Percentiles rank a stretch among this genome's conserved stretches.
These are phyloP conservation scores for Rhyzopertha dominica DNA, from an alignment of 1,140 invertebrate genomes.

Conservation along the genomic window DNA sequence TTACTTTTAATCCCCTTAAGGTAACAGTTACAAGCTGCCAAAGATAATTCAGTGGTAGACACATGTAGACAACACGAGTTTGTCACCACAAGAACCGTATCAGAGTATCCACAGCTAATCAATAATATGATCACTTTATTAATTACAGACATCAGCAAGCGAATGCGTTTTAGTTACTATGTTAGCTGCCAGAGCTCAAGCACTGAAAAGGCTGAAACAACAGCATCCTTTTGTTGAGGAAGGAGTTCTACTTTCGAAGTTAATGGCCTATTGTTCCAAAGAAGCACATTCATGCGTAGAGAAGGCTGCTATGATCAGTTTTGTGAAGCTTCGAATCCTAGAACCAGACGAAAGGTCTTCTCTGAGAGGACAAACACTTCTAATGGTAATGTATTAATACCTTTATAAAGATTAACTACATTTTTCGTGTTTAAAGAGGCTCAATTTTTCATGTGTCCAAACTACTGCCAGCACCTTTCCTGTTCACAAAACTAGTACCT, in stretches of 20 bases:
- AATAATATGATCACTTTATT: neutral
- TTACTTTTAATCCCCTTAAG: no score
- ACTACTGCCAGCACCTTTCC: no score
- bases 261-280: slow-evolving; percentile 91
- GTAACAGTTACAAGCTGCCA: no score
- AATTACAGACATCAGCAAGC: slow-evolving; percentile 86
- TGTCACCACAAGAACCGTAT: neutral
- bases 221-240: slow-evolving; percentile 90
- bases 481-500: no score
- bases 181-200: slow-evolving; percentile 90
- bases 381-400: no score
- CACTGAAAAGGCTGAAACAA: slow-evolving; percentile 85
- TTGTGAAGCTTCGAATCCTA: slow-evolving; percentile 94
- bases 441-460: no score
- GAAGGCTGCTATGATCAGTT: slow-evolving; percentile 98
- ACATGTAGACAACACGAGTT: neutral
- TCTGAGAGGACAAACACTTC: slow-evolving; percentile 81
- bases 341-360: slow-evolving; percentile 93
- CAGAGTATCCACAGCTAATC: neutral
- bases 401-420: no score
- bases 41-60: no score
- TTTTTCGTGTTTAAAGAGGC: no score
- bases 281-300: slow-evolving; percentile 99
- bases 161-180: slow-evolving; percentile 95
- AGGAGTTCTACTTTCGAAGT: slow-evolving; percentile 86